A percentile compares a stretch with the other conserved stretches of the same genome.
phyloP scores from a whole-genome alignment of 2,113 vertebrate species.

The Aplodontia rufa region DNA sequence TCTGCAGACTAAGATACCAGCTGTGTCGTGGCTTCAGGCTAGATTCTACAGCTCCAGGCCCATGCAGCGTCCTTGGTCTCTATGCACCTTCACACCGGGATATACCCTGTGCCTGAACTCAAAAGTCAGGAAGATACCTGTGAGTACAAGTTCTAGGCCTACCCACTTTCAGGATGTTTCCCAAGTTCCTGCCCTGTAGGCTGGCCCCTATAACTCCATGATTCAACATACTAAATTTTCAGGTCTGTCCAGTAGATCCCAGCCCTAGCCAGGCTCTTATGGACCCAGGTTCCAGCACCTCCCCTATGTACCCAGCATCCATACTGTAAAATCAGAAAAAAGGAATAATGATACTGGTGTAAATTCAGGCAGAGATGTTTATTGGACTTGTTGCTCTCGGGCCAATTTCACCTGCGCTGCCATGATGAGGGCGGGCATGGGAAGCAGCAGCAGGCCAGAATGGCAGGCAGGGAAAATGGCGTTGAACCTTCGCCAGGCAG shows the following conservation, averaged over 20 bases:
- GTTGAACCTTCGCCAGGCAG: too few relatives aligned
- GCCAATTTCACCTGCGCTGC: too few relatives aligned
- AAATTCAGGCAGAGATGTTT: too few relatives aligned
- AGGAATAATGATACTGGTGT: too few relatives aligned
- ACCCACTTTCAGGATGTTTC: background rate
- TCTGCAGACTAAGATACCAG: background rate
- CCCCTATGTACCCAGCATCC: background rate
- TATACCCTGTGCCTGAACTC: background rate
- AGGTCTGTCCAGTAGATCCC: background rate
- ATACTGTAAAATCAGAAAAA: too few relatives aligned
- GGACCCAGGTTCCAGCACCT: background rate
- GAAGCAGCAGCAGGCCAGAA: too few relatives aligned
- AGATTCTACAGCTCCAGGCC: background rate
- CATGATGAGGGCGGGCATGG: too few relatives aligned
- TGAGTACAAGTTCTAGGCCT: background rate
- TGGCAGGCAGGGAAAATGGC: too few relatives aligned
- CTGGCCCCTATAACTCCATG: background rate
- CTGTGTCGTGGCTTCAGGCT: background rate
- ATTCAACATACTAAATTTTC: background rate
- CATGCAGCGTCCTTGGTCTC: background rate
- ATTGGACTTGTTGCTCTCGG: too few relatives aligned
- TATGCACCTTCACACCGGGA: background rate
- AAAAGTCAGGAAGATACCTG: background rate
- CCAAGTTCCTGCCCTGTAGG: background rate
- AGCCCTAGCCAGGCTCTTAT: background rate